These are phyloP conservation scores for Pimpla rufipes DNA, from an alignment of 2,888 invertebrate genomes.

Conservation along the genomic window DNA sequence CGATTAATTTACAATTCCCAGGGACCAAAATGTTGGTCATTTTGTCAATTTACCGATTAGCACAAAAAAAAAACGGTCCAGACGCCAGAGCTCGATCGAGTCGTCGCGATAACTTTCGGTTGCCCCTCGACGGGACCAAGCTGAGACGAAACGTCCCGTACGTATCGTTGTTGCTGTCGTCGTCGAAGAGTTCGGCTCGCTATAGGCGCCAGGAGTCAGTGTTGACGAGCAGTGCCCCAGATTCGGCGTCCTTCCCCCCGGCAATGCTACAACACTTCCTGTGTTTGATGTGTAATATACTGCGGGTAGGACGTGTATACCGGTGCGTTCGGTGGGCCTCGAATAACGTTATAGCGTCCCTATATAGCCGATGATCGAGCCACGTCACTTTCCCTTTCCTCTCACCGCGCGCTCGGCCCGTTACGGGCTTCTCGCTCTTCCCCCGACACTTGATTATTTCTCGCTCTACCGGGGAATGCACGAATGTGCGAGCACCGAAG, in stretches of 20 bases:
- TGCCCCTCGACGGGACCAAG: neutral
- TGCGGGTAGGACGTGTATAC: neutral
- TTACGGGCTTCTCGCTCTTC: constrained; percentile 45
- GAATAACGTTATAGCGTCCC: constrained; percentile 6
- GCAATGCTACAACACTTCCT: constrained; percentile 83
- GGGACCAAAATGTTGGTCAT: no score
- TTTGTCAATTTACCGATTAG: no score
- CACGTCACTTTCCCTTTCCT: constrained; percentile 65
- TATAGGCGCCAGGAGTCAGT: constrained; percentile 16
- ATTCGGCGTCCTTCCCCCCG: constrained; percentile 84
- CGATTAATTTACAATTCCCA: no score
- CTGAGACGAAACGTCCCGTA: constrained; percentile 16
- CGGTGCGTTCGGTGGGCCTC: neutral
- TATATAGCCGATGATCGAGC: constrained; percentile 41
- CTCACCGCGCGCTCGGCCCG: constrained; percentile 32
- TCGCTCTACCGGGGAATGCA: constrained; percentile 63
- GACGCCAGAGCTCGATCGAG: no score
- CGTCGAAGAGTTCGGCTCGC: neutral
- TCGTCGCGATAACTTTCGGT: no score
- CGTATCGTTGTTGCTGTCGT: neutral
- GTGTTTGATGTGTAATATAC: constrained; percentile 50
- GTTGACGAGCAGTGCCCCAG: constrained; percentile 76
- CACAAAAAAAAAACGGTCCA: neutral
- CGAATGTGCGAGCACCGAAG: constrained; percentile 77
- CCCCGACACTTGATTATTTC: constrained; percentile 37